Base-by-base conservation (phyloP, 2,113 vertebrate genomes). In the Leucopsar rothschildi region DNA sequence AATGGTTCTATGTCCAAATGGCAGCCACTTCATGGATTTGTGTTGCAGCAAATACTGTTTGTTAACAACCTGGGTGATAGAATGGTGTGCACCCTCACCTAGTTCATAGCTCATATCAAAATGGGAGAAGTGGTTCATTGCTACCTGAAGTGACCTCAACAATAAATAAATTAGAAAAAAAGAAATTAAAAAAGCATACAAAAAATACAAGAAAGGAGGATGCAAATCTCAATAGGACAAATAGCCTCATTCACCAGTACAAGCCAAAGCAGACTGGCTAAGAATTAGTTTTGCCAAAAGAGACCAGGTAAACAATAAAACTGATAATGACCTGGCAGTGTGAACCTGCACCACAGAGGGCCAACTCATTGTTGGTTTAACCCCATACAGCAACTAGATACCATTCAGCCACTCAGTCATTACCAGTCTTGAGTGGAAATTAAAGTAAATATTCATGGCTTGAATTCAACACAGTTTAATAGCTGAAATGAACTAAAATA, bases 131-230 rank as follows among this genome's bases (percentile, higher is more conserved):
- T 17, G 23, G 11, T 64, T 59, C 13, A n/a, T 47, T 42, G 22
- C 29, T 85, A n/a, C 55, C 56, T 69, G 53, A 77, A 69, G 50
- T 28, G 22, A 82, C 23, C 5, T 65, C 49, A 50, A 77, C 1
- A 27, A 37, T 17, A 82, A 42, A 50, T 19, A 15, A n/a, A 19
- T 49, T 16, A 1, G 2, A 4, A 56, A 25, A 18, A 31, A 55
- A 55, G 23, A 15, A 21, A 70, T 50, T 2, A 35, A 29, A n/a
- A 47, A 37, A 0, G 4, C 3, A 1, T 17, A 10, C 8, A 45
- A 60, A 66, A 82, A 33, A 1, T 9, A 22, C 42, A 47, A 72
- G 14, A 68, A 60, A 27, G 8, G 14, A 66, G 28, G 76, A 59
- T 37, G 9, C 7, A 59, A 83, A 86, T 2, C 16, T 66, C 22